Percentiles rank a stretch among this genome's conserved stretches.
These are phyloP conservation scores for Myotis lucifugus DNA, from an alignment of 2,113 vertebrate genomes.

Conservation along the genomic window DNA sequence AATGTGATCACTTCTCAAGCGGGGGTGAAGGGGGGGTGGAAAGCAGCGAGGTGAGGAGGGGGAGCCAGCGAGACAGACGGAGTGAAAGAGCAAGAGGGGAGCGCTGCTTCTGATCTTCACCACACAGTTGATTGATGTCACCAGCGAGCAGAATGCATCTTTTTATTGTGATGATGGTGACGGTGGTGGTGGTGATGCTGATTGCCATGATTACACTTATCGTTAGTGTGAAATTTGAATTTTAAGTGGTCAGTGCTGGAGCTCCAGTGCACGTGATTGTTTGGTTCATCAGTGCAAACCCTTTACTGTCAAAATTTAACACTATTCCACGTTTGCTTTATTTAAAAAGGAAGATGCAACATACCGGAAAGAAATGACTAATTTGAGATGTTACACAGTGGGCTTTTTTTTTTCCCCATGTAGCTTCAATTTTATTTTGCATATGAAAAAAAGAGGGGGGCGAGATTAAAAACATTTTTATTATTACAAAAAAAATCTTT, in stretches of 20 bases:
- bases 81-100: constrained; percentile 61
- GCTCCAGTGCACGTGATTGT: constrained; percentile 57
- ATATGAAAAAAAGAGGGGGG: background rate
- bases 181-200: constrained; percentile 80
- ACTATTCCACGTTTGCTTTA: constrained; percentile 52
- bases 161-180: constrained; percentile 74
- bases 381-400: constrained; percentile 62
- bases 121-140: constrained; percentile 82
- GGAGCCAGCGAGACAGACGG: constrained; percentile 47
- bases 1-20: constrained; percentile 89
- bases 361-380: constrained; percentile 35
- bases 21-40: constrained; percentile 7
- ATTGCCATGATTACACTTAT: constrained; percentile 79
- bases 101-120: constrained; percentile 71
- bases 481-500: constrained; percentile 57
- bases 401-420: background rate
- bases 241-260: constrained; percentile 73
- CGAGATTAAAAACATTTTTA: constrained; percentile 63
- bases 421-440: constrained; percentile 35
- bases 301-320: constrained; percentile 68
- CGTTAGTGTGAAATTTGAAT: constrained; percentile 81
- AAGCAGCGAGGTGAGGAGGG: background rate
- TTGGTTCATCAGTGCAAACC: constrained; percentile 59
- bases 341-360: constrained; percentile 56
- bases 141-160: constrained; percentile 78